These are phyloP conservation scores for Drosophila emarginata DNA, from an alignment of 2,888 invertebrate genomes.

Conservation along the genomic window DNA sequence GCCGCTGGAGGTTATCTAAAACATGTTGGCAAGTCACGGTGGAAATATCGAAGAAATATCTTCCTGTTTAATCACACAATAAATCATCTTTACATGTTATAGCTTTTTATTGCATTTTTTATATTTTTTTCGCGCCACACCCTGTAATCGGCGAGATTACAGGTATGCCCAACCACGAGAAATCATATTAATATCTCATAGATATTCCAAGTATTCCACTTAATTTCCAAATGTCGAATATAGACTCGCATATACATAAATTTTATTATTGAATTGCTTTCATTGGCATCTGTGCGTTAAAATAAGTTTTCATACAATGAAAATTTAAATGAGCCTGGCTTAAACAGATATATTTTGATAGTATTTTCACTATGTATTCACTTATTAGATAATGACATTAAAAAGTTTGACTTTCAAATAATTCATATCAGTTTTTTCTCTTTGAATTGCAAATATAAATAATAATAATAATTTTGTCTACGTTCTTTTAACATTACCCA, in stretches of 20 bases:
- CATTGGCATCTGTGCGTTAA: constrained; percentile 36
- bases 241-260: too few species aligned
- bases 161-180: background rate
- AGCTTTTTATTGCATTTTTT: constrained; percentile 31
- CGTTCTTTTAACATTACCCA: too few species aligned
- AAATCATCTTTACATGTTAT: constrained; percentile 65
- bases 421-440: too few species aligned
- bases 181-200: background rate
- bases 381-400: background rate
- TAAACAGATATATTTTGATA: background rate
- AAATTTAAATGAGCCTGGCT: constrained; percentile 27
- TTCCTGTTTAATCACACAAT: constrained; percentile 74
- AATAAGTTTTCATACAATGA: constrained; percentile 60
- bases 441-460: too few species aligned
- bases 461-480: too few species aligned
- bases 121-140: constrained; percentile 20
- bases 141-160: background rate
- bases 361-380: background rate
- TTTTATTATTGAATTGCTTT: background rate
- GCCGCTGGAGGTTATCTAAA: constrained; percentile 28
- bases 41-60: constrained; percentile 61
- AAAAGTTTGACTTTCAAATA: too few species aligned
- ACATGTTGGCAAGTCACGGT: constrained; percentile 69
- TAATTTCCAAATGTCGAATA: too few species aligned
- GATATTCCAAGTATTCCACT: too few species aligned